phyloP scores from a whole-genome alignment of 2,113 vertebrate species.

The Lutjanus erythropterus region DNA sequence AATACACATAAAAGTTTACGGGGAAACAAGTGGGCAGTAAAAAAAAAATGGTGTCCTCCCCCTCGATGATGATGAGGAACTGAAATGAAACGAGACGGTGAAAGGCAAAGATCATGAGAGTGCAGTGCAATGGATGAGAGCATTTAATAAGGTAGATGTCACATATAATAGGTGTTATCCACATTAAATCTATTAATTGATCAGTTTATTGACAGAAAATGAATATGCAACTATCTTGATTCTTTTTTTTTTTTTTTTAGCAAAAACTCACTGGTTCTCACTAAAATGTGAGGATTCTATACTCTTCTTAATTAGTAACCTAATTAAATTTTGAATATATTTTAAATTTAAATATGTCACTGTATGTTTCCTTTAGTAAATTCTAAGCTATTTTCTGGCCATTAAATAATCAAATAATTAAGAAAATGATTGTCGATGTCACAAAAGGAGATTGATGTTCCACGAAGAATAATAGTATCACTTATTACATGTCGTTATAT shows the following conservation, averaged over 20 bases:
- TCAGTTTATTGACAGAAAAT: no score
- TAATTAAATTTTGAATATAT: no score
- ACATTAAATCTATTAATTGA: not conserved
- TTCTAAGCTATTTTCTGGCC: not conserved
- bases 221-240: not conserved
- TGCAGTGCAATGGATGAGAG: not conserved
- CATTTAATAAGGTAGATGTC: not conserved
- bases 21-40: conserved; percentile 38
- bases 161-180: not conserved
- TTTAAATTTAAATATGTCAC: not conserved
- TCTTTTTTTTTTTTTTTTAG: no score
- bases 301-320: no score
- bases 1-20: conserved; percentile 21
- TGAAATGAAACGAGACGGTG: not conserved
- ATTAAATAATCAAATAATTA: not conserved
- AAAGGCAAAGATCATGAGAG: not conserved
- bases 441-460: no score
- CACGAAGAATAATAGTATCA: no score
- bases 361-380: not conserved
- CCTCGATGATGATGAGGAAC: not conserved
- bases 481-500: no score
- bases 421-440: no score
- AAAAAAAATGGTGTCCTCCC: not conserved
- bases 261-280: no score
- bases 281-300: no score